A percentile compares a stretch with the other conserved stretches of the same genome.
phyloP scores from a whole-genome alignment of 1,140 invertebrate genomes.

The Papilio glaucus region DNA sequence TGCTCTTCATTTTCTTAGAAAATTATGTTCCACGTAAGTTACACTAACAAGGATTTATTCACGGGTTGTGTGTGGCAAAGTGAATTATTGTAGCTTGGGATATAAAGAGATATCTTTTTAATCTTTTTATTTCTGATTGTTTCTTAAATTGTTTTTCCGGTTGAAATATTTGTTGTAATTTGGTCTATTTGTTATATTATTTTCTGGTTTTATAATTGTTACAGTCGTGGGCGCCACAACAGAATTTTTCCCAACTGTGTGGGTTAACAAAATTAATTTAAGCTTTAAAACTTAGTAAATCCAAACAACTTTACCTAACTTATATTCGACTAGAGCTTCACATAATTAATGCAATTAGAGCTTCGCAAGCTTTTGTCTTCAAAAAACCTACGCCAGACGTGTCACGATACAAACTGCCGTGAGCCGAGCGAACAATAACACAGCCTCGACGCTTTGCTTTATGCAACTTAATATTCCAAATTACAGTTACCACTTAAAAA shows the following conservation, averaged over 20 bases:
- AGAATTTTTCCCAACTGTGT: neutral
- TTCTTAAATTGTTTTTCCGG: neutral
- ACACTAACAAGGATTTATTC: constrained; percentile 21
- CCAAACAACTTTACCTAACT: neutral
- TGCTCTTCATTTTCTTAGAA: constrained; percentile 25
- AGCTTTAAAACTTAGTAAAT: constrained; percentile 3
- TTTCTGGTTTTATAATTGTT: too few species aligned
- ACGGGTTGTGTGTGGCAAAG: constrained; percentile 1
- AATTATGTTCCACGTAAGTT: constrained; percentile 24
- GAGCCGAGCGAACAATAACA: neutral
- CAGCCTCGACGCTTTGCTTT: neutral
- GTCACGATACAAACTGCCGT: constrained; percentile 4
- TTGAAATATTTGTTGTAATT: neutral
- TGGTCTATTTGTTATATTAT: neutral
- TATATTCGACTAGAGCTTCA: neutral
- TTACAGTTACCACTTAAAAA: neutral
- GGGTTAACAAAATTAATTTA: neutral
- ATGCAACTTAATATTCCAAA: constrained; percentile 2
- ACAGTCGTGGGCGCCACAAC: too few species aligned
- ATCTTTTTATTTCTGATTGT: neutral
- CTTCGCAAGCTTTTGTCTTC: constrained; percentile 13
- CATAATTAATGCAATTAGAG: constrained; percentile 12
- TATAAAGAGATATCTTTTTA: constrained; percentile 10
- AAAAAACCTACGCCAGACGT: neutral
- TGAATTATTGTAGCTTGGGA: neutral